A percentile compares a stretch with the other conserved stretches of the same genome.
phyloP scores from a whole-genome alignment of 1,140 invertebrate species.

The Ditylenchus dipsaci region DNA sequence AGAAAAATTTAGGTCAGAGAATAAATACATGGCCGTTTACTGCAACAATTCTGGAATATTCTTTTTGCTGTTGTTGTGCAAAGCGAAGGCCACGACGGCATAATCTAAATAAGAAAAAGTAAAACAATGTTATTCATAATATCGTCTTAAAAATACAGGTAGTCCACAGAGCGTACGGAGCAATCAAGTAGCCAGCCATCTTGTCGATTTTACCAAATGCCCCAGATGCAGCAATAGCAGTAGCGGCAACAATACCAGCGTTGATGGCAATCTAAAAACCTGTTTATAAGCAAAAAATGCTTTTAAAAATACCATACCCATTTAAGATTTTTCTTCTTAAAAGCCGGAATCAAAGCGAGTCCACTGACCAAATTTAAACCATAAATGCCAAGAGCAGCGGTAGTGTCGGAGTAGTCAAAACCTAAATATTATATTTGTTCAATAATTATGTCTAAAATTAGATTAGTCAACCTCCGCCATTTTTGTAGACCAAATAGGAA shows the following conservation, averaged over 20 bases:
- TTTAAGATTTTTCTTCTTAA: conserved; percentile 47
- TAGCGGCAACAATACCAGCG: conserved; percentile 31
- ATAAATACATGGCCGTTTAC: neutral
- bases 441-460: neutral
- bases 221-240: conserved; percentile 40
- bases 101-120: neutral
- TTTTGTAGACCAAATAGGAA: conserved; percentile 56
- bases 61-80: neutral
- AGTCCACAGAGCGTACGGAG: conserved; percentile 49
- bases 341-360: conserved; percentile 35
- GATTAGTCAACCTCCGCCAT: conserved; percentile 46
- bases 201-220: conserved; percentile 57
- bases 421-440: conserved; percentile 24
- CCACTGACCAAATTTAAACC: conserved; percentile 43
- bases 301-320: conserved; percentile 25
- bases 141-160: conserved; percentile 21
- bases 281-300: neutral
- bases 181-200: conserved; percentile 39
- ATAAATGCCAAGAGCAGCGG: conserved; percentile 49
- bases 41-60: neutral
- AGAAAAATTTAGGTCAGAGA: neutral
- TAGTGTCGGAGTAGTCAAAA: conserved; percentile 57
- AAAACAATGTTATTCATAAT: neutral
- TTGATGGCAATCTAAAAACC: conserved; percentile 42
- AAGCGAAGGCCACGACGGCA: neutral